Evolutionary conservation across 2,113 vertebrate genomes (phyloP), one percentile per base, ranked within the genome.

Genomic region (Lophius piscatorius): DNA sequence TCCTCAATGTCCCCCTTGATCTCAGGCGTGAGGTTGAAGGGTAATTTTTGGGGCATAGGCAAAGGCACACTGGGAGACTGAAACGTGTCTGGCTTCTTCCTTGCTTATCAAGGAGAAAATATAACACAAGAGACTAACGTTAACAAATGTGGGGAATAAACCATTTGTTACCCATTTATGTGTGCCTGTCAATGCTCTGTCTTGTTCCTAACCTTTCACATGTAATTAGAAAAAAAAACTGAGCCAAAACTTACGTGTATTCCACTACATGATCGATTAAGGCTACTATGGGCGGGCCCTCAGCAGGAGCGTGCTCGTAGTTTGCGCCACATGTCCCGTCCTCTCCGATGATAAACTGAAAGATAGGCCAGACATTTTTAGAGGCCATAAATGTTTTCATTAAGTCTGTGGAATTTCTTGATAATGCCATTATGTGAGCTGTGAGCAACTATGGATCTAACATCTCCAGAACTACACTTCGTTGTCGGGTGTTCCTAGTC

Each of bases 21-120:
- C 63, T 98, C 96, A 0, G 95, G 86, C 0, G 92, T 96, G 87
- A 99, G 93, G 89, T 94, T 97, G 83, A 99, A 99, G 18, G 91
- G 86, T 3, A 98, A 90, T 74, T 95, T 98, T 80, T 83, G 88
- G 1, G 97, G 96, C 91, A 90, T 89, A 0, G 93, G 91, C 63
- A 96, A 52, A 23, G 93, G 89, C 36, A 82, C 79, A 58, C 78
- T 86, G 16, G 93, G 88, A 0, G 92, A 87, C 18, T 75, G 86
- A 9, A 80, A 49, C 2, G 80, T 35, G 48, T 94, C 92, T 0
- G 90, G 71, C 44, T 90, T 95, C 78, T 93, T 94, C 81, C 97
- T 99, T 70, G 44, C 40, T 4, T 23, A 47, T 1, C 2, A 3
- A 13, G 0, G 9, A 29, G 2, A 5, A 28, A 9, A 5, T 42